Conservation (phyloP, 2,797 vertebrate species). For the Coilia nasus region DNA sequence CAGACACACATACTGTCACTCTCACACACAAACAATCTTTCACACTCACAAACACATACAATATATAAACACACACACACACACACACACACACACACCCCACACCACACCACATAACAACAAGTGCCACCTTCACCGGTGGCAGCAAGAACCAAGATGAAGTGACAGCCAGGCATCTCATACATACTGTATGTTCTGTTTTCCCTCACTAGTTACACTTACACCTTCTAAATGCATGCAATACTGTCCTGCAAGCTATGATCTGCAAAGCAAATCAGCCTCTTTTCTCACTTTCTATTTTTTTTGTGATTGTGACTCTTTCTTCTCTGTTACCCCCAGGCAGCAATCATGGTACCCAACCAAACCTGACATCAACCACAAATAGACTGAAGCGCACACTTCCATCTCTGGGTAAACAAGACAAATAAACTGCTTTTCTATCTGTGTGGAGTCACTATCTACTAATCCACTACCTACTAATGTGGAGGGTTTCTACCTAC, state of each 20-base stretch:
- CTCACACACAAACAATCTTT: too few relatives aligned
- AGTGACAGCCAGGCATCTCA: background rate
- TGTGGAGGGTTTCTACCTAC: background rate
- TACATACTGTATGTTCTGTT: background rate
- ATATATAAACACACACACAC: background rate
- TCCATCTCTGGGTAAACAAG: slow-evolving; percentile 17
- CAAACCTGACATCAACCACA: background rate
- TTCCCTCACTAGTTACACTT: background rate
- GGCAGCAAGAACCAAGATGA: background rate
- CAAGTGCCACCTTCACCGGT: background rate
- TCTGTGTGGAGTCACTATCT: background rate
- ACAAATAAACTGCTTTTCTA: background rate
- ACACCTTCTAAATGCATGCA: background rate
- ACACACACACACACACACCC: background rate
- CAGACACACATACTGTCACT: too few relatives aligned
- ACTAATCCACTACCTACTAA: background rate
- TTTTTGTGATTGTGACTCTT: background rate
- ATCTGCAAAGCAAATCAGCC: slow-evolving; percentile 7
- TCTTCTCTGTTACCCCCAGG: background rate
- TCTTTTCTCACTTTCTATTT: background rate
- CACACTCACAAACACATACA: too few relatives aligned
- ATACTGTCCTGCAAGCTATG: background rate
- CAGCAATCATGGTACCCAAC: background rate
- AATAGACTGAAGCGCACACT: background rate
- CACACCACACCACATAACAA: background rate